Evolutionary conservation across 2,797 vertebrate genomes (phyloP), one percentile per base, ranked within the genome.

Genomic region (Halcyon chelicuti): DNA sequence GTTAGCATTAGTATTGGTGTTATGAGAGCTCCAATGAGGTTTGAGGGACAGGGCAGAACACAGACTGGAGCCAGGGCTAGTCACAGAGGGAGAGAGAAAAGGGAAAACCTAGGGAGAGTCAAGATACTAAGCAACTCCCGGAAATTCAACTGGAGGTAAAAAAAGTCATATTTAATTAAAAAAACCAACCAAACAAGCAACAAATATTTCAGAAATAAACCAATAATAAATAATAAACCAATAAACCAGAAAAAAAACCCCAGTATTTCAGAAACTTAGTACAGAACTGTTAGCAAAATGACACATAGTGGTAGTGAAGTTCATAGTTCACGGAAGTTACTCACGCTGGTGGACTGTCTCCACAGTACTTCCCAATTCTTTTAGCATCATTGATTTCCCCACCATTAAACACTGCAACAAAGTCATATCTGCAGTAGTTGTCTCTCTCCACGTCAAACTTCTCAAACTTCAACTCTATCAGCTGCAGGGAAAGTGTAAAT

Each of bases 401-500:
- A 33, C 99, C 99, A 7, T 99, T 99, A 96, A 99, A 99, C 94
- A 99, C 99, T 37, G 99, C 99, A 62, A 99, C 99, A 4, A 99
- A 99, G 96, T 99, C 99, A 0, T 99, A 99, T 80, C 99, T 99
- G 97, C 99, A 99, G 97, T 99, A 99, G 98, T 99, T 99, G 87
- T 99, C 99, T 76, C 99, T 98, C 76, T 99, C 99, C 82, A 99
- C 99, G n/a, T 99, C 99, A 88, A 99, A 99, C 97, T 99, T 99
- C 97, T 99, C 99, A 26, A 99, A 99, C 95, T 98, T 99, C 78
- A 99, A 91, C 93, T 99, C 99, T 94, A 99, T 99, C 35, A 98
- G 88, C 98, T 98, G 94, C 47, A 87, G 68, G 66, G 40, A 89
- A 95, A 97, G 70, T 47, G 61, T n/a, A 91, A 91, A 55, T 67